Evolutionary conservation across 35 echinoderm and acorn worm species (phyloP).

Genomic region (Anneissia japonica): DNA sequence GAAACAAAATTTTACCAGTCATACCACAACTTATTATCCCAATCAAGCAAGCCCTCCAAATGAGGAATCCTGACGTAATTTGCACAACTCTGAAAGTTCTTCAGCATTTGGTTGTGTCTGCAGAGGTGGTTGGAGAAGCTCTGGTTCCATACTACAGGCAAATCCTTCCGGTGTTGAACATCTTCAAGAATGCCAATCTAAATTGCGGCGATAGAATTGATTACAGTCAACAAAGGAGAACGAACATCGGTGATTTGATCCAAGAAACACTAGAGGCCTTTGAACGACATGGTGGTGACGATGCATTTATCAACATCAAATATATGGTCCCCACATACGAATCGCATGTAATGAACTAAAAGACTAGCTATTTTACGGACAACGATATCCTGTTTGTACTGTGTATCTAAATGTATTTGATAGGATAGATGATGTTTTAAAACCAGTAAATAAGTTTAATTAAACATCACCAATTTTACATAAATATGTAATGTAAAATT

Average conservation of each 20-base stretch:
- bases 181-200: slow-evolving; percentile 80
- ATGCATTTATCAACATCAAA: slow-evolving; percentile 99
- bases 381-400: too few species aligned
- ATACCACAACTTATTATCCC: slow-evolving; percentile 98
- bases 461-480: too few species aligned
- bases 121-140: slow-evolving; percentile 76
- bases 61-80: slow-evolving; percentile 51
- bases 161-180: slow-evolving; percentile 95
- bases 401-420: too few species aligned
- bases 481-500: too few species aligned
- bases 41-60: slow-evolving; percentile 73
- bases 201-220: slow-evolving; percentile 95
- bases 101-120: slow-evolving; percentile 85
- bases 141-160: slow-evolving; percentile 96
- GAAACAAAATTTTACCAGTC: slow-evolving; percentile 76
- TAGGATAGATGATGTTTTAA: too few species aligned
- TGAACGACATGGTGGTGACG: slow-evolving; percentile 82
- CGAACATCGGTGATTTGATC: slow-evolving; percentile 83
- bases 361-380: too few species aligned
- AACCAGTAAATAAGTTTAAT: too few species aligned
- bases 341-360: slow-evolving; percentile 75
- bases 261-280: slow-evolving; percentile 87
- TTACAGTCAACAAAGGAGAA: slow-evolving; percentile 94
- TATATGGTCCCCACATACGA: slow-evolving; percentile 98
- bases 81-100: slow-evolving; percentile 93